Evolutionary conservation across 2,797 vertebrate species (phyloP), one percentile per base, ranked within the genome.

Genomic region (Catamblyrhynchus diadema): DNA sequence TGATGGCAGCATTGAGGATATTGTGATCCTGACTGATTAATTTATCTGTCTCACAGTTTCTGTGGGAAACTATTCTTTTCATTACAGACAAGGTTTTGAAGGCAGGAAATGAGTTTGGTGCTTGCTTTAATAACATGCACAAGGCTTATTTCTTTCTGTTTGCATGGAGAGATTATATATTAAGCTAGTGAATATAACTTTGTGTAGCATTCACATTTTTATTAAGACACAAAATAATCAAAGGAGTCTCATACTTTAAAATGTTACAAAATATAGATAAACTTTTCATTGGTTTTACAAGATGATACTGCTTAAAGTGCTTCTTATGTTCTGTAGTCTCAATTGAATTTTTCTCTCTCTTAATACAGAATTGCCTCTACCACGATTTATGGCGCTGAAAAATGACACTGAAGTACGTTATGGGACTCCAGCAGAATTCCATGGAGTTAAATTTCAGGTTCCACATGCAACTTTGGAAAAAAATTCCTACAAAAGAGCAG

Each of bases 291-390:
- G 25, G 10, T 75, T 95, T 78, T 83, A 45, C 44, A 62, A 78
- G 83, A 83, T 0, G 2, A n/a, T 82, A 44, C 66, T 90, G 21
- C 89, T 95, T 84, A 23, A 88, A 88, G 69, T 79, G 32, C 53
- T 96, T 83, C 59, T 84, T 57, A 64, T 80, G 77, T 90, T 82
- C 74, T 91, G 8, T 62, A 61, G 39, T 93, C 79, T 97, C 85
- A 97, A 62, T 28, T 95, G 75, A 95, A 65, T 88, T 92, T 97
- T 88, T 84, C 72, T 97, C 93, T 98, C 60, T 96, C 93, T 81
- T 94, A 57, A 79, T 96, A 48, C 94, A 99, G 99, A 99, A 96
- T 97, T 99, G 96, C 99, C 99, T 94, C 98, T 99, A 75, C 99
- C 99, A 66, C 98, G 98, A 72, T 99, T 99, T 97, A 93, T 97